Base-by-base conservation (phyloP, 2,797 vertebrate genomes). In the Emydoidea blandingii region DNA sequence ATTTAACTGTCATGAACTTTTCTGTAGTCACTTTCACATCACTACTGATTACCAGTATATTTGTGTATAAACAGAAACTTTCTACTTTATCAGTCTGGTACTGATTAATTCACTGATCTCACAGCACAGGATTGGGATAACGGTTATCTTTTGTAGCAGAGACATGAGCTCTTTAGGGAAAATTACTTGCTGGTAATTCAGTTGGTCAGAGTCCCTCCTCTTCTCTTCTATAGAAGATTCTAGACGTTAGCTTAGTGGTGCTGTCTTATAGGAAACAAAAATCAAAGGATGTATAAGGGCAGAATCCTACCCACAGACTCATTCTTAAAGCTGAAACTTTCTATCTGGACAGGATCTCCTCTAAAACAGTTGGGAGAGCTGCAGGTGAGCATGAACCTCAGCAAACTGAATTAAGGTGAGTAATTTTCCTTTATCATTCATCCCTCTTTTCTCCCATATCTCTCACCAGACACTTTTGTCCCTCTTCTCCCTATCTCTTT, bases 21-120 rank as follows among this genome's bases (percentile, higher is more conserved):
- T 92, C 65, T 81, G 14, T 82, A 5, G 87, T 89, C 90, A 19
- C 83, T 85, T 62, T 86, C 57, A 56, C 29, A 68, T 80, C 3
- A 0, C 72, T 89, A 44, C 65, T 81, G 84, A 83, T 93, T 85
- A 83, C 18, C 0, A 34, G 91, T 15, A n/a, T 83, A 25, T 4
- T 49, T 92, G 79, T 92, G 74, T 59, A 90, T 54, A 88, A 91
- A 82, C n/a, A 92, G 79, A 72, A 91, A 5, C 41, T 88, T 53
- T 57, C 37, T 6, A 4, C 86, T 94, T 57, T 79, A 47, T 57
- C 65, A 62, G 1, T 4, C 8, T 80, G 53, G 21, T 19, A 44
- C n/a, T 16, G 8, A 83, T 76, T 89, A 54, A 49, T 72, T 78
- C 49, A 23, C 27, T 89, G 65, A 50, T 50, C 50, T 50, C 50